phyloP scores from a whole-genome alignment of 2,797 vertebrate species.

The Sebastes itinus region DNA sequence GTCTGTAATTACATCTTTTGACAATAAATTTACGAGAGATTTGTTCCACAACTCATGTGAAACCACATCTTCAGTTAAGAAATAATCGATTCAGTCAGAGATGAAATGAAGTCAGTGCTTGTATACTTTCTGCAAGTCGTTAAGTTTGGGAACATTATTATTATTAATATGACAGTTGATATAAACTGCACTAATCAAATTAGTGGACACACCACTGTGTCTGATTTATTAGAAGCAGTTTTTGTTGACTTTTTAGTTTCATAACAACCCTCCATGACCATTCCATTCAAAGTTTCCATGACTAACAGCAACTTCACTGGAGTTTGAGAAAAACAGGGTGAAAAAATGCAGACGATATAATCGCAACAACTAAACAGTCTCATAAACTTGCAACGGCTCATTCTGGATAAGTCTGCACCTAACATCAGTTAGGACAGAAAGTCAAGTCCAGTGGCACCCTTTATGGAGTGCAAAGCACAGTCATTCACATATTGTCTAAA shows the following conservation, averaged over 20 bases:
- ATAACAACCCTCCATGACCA: constrained; percentile 31
- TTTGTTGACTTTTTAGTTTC: constrained; percentile 44
- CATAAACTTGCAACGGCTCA: neutral
- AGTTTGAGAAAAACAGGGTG: constrained; percentile 22
- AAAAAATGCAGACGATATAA: constrained; percentile 8
- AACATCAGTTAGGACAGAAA: constrained; percentile 6
- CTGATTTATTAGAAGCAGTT: constrained; percentile 38
- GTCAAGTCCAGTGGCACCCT: constrained; percentile 11
- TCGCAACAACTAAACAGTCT: constrained; percentile 8
- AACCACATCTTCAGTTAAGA: constrained; percentile 27
- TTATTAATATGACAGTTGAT: constrained; percentile 31
- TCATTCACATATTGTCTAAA: constrained; percentile 35
- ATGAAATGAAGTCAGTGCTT: constrained; percentile 9
- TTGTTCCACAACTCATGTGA: constrained; percentile 11
- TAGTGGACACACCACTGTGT: constrained; percentile 28
- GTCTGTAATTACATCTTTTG: neutral
- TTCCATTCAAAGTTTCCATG: constrained; percentile 55
- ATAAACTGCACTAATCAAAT: constrained; percentile 31
- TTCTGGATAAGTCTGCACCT: neutral
- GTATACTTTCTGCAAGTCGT: constrained; percentile 35
- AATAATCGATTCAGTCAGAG: constrained; percentile 15
- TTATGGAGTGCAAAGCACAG: constrained; percentile 31
- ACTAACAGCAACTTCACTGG: constrained; percentile 34
- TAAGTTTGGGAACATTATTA: constrained; percentile 31
- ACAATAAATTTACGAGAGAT: neutral